A percentile compares a stretch with the other conserved stretches of the same genome.
These are phyloP conservation scores for Scleropages formosus DNA, from an alignment of 2,797 vertebrate genomes.

Conservation along the genomic window DNA sequence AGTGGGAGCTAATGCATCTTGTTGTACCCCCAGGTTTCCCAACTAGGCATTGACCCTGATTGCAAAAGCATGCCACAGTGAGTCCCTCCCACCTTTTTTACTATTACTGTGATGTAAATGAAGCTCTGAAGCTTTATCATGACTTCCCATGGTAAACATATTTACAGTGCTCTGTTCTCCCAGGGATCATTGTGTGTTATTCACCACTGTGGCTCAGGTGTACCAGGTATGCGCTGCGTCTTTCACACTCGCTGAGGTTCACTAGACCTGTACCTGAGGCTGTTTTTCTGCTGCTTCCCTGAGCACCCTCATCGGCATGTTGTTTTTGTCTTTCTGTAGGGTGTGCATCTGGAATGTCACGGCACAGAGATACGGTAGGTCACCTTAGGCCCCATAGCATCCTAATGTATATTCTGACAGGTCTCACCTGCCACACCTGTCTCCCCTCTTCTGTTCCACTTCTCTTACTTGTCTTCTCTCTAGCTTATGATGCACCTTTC, in stretches of 20 bases:
- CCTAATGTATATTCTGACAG: too few relatives aligned
- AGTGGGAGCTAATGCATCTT: not conserved
- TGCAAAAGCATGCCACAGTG: not conserved
- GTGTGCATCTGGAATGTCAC: constrained; percentile 53
- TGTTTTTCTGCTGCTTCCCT: not conserved
- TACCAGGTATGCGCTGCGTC: constrained; percentile 51
- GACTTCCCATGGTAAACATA: not conserved
- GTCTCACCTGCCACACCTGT: not conserved
- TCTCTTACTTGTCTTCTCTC: not conserved
- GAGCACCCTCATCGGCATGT: not conserved
- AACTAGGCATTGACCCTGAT: not conserved
- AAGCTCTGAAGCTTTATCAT: too few relatives aligned
- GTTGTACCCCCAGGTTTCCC: constrained; percentile 17
- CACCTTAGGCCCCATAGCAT: constrained; percentile 48
- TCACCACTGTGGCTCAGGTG: not conserved
- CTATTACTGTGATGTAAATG: too few relatives aligned
- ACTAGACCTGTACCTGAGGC: not conserved
- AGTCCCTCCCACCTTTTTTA: not conserved
- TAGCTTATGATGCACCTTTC: not conserved
- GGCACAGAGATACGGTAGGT: constrained; percentile 51
- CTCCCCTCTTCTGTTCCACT: not conserved
- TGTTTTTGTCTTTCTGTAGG: constrained; percentile 43
- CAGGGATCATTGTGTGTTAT: constrained; percentile 45
- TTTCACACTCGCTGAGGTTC: not conserved
- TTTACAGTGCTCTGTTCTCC: constrained; percentile 26